Conservation (phyloP, 2,797 vertebrate genomes). For the Eospalax fontanierii region DNA sequence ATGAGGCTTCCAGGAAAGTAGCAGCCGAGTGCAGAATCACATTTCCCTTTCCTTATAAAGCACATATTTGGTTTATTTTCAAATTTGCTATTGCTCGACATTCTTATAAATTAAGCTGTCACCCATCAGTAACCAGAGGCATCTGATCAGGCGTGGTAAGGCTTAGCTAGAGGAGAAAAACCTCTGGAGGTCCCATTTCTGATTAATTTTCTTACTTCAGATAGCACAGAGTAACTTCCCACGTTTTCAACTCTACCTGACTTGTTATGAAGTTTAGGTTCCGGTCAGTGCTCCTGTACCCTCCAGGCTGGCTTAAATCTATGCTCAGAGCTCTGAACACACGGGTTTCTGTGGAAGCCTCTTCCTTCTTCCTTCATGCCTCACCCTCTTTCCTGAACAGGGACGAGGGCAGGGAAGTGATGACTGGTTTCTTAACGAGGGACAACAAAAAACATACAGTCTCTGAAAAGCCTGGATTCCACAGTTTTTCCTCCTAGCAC, state of each 20-base stretch:
- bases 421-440: neutral
- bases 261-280: neutral
- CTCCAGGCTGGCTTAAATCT: neutral
- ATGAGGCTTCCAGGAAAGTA: conserved; percentile 35
- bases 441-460: neutral
- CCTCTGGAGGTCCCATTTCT: conserved; percentile 8
- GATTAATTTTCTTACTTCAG: neutral
- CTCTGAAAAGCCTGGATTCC: neutral
- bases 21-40: conserved; percentile 39
- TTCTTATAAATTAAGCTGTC: conserved; percentile 70
- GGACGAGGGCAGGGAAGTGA: neutral
- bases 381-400: neutral
- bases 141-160: neutral
- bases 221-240: neutral
- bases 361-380: neutral
- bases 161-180: neutral
- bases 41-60: conserved; percentile 50
- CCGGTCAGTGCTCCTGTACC: neutral
- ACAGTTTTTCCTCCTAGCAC: neutral
- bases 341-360: neutral
- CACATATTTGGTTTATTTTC: conserved; percentile 70
- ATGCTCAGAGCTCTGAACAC: neutral
- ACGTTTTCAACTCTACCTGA: neutral
- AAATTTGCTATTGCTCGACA: conserved; percentile 44
- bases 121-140: conserved; percentile 25